These are phyloP conservation scores for Gnatocerus cornutus DNA, from an alignment of 2,888 invertebrate genomes.

Conservation along the genomic window DNA sequence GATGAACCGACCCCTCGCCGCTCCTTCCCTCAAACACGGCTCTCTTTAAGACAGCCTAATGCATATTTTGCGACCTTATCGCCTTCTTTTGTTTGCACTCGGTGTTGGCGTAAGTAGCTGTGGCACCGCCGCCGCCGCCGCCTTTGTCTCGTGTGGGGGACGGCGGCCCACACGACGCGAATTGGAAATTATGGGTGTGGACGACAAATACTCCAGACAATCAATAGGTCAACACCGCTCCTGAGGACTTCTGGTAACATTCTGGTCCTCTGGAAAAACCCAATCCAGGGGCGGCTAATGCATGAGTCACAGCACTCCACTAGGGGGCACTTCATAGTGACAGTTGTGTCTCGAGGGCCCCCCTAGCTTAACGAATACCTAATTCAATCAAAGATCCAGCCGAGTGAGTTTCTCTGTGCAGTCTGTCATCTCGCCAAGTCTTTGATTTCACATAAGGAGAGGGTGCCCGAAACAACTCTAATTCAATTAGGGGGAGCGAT, in stretches of 20 bases:
- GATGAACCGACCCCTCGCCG: conserved; percentile 47
- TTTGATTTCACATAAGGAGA: conserved; percentile 47
- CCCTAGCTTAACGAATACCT: conserved; percentile 69
- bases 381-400: conserved; percentile 71
- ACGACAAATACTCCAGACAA: conserved; percentile 22
- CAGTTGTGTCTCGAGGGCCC: conserved; percentile 68
- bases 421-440: conserved; percentile 48
- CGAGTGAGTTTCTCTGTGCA: conserved; percentile 55
- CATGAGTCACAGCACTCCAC: conserved; percentile 57
- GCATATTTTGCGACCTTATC: conserved; percentile 68
- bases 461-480: conserved; percentile 39
- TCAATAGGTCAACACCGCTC: conserved; percentile 24
- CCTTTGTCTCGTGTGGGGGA: conserved; percentile 41
- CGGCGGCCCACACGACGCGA: conserved; percentile 31
- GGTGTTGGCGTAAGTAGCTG: conserved; percentile 59
- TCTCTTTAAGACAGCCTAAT: conserved; percentile 68
- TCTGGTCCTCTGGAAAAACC: too few relatives aligned
- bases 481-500: conserved; percentile 35
- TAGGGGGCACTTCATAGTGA: conserved; percentile 60
- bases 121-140: conserved; percentile 52
- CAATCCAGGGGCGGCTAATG: conserved; percentile 52
- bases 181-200: conserved; percentile 44
- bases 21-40: conserved; percentile 61
- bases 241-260: too few relatives aligned
- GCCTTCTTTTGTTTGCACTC: conserved; percentile 66